Evolutionary conservation across 2,888 invertebrate species (phyloP).

Genomic region (Dynastes tityus): DNA sequence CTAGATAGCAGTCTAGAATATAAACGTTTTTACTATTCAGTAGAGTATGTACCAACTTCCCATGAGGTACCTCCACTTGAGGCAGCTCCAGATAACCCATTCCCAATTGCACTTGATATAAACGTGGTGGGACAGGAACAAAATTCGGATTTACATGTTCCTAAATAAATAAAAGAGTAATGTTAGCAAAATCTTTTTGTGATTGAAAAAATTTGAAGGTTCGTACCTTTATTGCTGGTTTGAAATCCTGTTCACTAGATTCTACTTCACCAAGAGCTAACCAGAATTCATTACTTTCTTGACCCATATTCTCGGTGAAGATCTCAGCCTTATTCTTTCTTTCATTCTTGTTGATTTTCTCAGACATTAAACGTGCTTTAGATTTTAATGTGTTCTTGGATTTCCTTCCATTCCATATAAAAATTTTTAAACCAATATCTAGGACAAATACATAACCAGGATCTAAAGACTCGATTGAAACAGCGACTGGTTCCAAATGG

Average conservation of each 20-base stretch:
- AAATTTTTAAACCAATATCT: conserved; percentile 89
- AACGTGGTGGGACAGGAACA: conserved; percentile 78
- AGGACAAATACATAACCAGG: conserved; percentile 93
- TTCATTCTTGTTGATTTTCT: conserved; percentile 99
- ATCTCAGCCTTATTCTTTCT: conserved; percentile 96
- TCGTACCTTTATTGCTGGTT: conserved; percentile 69
- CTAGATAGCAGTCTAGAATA: conserved; percentile 94
- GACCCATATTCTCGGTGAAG: conserved; percentile 85
- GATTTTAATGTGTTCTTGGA: conserved; percentile 92
- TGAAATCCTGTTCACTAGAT: conserved; percentile 70
- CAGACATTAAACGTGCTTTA: conserved; percentile 92
- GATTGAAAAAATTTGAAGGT: conserved; percentile 59
- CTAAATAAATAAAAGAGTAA: conserved; percentile 66
- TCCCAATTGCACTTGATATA: conserved; percentile 96
- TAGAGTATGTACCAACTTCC: conserved; percentile 83
- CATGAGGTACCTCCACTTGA: conserved; percentile 87
- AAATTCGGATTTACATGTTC: conserved; percentile 83
- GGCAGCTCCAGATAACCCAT: conserved; percentile 99
- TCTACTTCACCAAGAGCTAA: conserved; percentile 76
- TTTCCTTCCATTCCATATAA: conserved; percentile 92
- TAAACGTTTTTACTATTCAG: conserved; percentile 95
- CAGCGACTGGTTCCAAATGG: conserved; percentile 90
- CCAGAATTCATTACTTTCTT: conserved; percentile 92
- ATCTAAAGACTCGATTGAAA: conserved; percentile 84
- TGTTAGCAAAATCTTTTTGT: background rate